Evolutionary conservation across 1,140 invertebrate species (phyloP), one percentile per base, ranked within the genome.

Genomic region (Cyclina sinensis): DNA sequence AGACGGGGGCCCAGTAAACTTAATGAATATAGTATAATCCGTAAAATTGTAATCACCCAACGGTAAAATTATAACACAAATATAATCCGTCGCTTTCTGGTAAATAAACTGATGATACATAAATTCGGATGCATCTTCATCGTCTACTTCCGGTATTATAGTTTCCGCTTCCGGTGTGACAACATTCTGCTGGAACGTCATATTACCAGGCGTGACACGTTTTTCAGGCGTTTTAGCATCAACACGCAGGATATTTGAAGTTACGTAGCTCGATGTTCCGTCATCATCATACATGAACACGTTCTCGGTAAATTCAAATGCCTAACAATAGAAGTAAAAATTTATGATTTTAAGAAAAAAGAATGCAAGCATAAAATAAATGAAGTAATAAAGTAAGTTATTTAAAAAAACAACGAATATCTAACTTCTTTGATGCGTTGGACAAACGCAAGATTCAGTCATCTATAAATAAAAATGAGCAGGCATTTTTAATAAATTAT

Each of bases 231-330:
- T 62, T 59, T 76, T 54, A 4, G 32, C 48, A 46, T 76, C 70
- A 11, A 85, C 35, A 39, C 48, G 46, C 0, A 85, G 68, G n/a
- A 85, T 21, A 2, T 35, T 57, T 12, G 83, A 85, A 0, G 83
- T 74, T 2, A 85, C 46, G 37, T 24, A 32, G 21, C 68, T 74
- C 18, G 83, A 85, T 18, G n/a, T 85, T 46, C 83, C 70, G 32
- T 85, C 83, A 0, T 30, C 27, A n/a, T 85, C 83, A 76, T 85
- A 85, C 68, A 74, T 85, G 39, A 35, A 85, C 1, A 76, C 54
- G 27, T 85, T 85, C 46, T 85, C 51, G 2, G 39, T 37, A n/a
- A 62, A 62, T 27, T 62, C 57, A 27, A 27, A 62, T 7, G 57
- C 57, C 57, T 62, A 7, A 7, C 14, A 43, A 7, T 43, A 43